Conservation (phyloP, 2,888 invertebrate species). For the Eristalis pertinax region DNA sequence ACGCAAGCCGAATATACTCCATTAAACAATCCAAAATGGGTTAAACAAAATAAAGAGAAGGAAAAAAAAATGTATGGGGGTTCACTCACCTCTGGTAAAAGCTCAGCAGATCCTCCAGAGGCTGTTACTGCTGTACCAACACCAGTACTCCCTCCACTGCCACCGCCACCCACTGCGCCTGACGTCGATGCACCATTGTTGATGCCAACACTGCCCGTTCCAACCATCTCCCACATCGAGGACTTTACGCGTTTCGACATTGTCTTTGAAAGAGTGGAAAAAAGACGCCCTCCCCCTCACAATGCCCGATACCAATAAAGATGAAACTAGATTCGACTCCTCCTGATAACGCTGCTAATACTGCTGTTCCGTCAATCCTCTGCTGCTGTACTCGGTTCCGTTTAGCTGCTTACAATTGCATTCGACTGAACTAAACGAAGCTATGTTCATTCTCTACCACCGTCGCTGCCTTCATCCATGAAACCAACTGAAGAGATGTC, state of each 20-base stretch:
- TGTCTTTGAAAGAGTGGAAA: constrained; percentile 3
- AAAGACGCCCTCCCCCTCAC: background rate
- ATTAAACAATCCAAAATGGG: background rate
- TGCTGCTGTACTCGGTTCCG: background rate
- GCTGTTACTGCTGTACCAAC: constrained; percentile 45
- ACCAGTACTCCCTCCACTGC: constrained; percentile 35
- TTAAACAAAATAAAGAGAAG: constrained; percentile 24
- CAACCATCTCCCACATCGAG: constrained; percentile 60
- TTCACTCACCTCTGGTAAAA: constrained; percentile 70
- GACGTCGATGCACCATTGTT: constrained; percentile 32
- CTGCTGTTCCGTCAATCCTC: background rate
- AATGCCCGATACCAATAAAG: background rate
- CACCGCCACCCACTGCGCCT: constrained; percentile 7
- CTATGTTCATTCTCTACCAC: constrained; percentile 43
- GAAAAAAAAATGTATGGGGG: constrained; percentile 17
- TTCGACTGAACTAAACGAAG: constrained; percentile 37
- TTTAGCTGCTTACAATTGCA: constrained; percentile 37
- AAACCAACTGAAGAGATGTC: background rate
- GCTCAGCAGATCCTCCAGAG: constrained; percentile 52
- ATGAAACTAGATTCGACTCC: constrained; percentile 22
- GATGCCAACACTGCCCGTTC: constrained; percentile 40
- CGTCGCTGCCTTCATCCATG: background rate
- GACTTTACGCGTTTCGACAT: constrained; percentile 67
- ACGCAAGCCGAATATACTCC: background rate
- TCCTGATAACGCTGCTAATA: background rate